Conservation (phyloP, 2,113 vertebrate species). For the Nesoenas mayeri region DNA sequence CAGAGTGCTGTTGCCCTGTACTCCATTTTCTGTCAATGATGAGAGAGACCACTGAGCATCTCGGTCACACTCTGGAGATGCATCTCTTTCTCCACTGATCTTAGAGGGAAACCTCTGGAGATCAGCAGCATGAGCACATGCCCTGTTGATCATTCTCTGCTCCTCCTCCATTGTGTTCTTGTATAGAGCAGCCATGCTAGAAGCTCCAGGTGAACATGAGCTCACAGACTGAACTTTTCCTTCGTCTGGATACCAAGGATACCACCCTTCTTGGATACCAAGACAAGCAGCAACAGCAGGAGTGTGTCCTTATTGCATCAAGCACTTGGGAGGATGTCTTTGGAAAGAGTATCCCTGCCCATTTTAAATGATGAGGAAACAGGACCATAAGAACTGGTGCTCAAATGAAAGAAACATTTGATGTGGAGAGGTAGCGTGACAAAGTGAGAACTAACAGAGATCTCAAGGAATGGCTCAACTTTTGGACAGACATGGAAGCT, state of each 20-base stretch:
- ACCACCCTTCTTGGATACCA: not conserved
- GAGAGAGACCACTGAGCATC: not conserved
- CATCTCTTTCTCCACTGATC: not conserved
- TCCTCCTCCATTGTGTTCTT: not conserved
- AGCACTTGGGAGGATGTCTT: not conserved
- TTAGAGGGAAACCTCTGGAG: not conserved
- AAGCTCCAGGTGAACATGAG: not conserved
- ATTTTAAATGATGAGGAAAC: not conserved
- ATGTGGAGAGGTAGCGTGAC: not conserved
- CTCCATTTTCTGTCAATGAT: not conserved
- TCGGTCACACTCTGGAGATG: not conserved
- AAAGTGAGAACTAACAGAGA: not conserved
- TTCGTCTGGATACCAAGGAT: not conserved
- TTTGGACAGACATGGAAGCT: not conserved
- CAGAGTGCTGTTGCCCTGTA: not conserved
- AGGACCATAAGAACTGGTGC: not conserved
- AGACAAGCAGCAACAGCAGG: not conserved
- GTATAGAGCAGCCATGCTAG: rapidly evolving
- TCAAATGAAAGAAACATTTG: not conserved
- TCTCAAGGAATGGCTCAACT: not conserved
- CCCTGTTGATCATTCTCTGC: not conserved
- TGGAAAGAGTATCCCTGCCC: not conserved
- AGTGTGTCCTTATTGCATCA: not conserved
- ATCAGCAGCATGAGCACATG: not conserved
- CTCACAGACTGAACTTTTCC: not conserved